These are phyloP conservation scores for Cochlearius cochlearius DNA, from an alignment of 2,113 vertebrate genomes.

Conservation along the genomic window DNA sequence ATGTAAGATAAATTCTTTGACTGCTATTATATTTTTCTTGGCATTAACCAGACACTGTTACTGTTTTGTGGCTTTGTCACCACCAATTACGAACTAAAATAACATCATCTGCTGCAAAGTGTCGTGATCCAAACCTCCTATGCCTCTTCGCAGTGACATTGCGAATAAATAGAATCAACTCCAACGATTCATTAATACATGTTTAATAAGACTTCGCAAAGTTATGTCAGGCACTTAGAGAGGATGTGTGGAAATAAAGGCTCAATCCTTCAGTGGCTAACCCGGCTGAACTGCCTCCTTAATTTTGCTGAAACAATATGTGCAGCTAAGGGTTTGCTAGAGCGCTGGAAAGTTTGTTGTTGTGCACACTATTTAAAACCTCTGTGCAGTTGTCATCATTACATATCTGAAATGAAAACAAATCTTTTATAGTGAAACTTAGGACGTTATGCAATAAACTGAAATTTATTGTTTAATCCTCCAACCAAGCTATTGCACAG, in stretches of 20 bases:
- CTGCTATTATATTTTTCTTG: slow-evolving; percentile 37
- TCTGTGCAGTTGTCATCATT: slow-evolving; percentile 25
- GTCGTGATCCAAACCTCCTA: neutral
- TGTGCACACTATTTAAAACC: neutral
- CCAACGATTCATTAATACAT: slow-evolving; percentile 11
- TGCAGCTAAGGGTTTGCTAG: neutral
- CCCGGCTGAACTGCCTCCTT: neutral
- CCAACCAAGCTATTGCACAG: slow-evolving; percentile 8
- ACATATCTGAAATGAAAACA: slow-evolving; percentile 10
- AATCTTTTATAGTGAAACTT: slow-evolving; percentile 26
- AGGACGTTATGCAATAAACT: slow-evolving; percentile 10
- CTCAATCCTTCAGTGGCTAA: neutral
- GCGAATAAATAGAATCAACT: slow-evolving; percentile 38
- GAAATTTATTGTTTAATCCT: slow-evolving; percentile 58
- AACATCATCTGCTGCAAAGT: neutral
- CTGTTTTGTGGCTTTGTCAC: slow-evolving; percentile 34
- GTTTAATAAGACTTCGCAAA: neutral
- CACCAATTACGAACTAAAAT: slow-evolving; percentile 38
- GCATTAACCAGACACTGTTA: neutral
- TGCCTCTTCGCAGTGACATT: neutral
- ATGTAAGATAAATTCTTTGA: slow-evolving; percentile 9
- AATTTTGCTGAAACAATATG: neutral
- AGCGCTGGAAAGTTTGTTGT: neutral
- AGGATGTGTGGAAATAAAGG: neutral
- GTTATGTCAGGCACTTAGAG: neutral